These are phyloP conservation scores for Teleogryllus oceanicus DNA, from an alignment of 2,888 invertebrate species.

Conservation along the genomic window DNA sequence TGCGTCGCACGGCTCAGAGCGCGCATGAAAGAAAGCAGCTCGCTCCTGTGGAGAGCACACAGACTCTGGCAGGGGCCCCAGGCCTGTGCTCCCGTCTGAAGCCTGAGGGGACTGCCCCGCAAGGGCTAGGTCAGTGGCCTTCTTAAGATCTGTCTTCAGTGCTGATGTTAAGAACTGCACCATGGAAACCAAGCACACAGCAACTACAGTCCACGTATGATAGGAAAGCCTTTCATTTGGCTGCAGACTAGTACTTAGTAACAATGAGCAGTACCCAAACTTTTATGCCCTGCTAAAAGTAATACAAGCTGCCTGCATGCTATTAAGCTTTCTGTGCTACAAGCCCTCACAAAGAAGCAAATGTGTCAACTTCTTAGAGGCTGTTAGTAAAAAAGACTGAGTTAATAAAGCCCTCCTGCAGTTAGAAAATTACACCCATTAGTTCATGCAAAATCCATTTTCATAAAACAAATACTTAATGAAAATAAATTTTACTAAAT, in stretches of 20 bases:
- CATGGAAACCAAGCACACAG: background rate
- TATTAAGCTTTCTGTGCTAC: background rate
- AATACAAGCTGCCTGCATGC: background rate
- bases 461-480: background rate
- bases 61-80: no score
- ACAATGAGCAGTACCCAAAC: no score
- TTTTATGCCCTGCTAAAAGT: no score
- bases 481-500: background rate
- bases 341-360: constrained; percentile 6
- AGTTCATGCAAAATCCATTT: background rate
- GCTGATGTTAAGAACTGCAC: constrained; percentile 72
- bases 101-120: background rate
- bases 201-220: no score
- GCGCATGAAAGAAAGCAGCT: background rate
- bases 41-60: background rate
- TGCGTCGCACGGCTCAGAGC: background rate
- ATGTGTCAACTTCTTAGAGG: background rate
- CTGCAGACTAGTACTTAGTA: no score
- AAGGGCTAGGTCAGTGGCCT: constrained; percentile 53
- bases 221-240: no score
- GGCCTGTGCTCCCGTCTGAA: no score
- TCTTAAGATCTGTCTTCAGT: constrained; percentile 71
- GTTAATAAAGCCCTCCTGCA: background rate
- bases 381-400: background rate
- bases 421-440: no score